A percentile compares a stretch with the other conserved stretches of the same genome.
Evolutionary conservation across 2,113 vertebrate genomes (phyloP).

Genomic region (Piprites chloris): DNA sequence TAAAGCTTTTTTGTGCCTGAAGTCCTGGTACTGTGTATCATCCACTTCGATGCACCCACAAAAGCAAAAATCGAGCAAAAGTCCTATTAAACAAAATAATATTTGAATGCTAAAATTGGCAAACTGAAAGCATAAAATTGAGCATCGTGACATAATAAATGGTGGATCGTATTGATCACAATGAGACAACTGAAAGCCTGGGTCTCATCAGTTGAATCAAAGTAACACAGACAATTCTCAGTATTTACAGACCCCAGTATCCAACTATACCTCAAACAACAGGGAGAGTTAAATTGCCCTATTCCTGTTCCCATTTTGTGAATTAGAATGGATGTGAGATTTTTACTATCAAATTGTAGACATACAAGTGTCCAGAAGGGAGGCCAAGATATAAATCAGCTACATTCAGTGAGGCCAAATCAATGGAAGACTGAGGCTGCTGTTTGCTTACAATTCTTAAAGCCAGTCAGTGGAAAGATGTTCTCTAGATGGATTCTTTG

Average conservation of each 20-base stretch:
- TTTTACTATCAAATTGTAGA: not conserved
- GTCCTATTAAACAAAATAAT: not conserved
- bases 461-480: not conserved
- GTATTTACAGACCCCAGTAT: not conserved
- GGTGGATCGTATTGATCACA: not conserved
- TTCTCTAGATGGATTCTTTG: not conserved
- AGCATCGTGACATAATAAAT: not conserved
- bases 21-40: not conserved
- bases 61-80: not conserved
- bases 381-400: not conserved
- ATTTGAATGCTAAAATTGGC: not conserved
- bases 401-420: not conserved
- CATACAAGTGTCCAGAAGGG: not conserved
- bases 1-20: not conserved
- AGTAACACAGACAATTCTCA: not conserved
- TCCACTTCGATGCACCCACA: not conserved
- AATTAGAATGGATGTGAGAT: not conserved
- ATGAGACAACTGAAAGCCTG: not conserved
- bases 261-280: not conserved
- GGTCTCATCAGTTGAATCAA: not conserved
- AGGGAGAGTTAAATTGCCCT: not conserved
- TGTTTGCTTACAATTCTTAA: not conserved
- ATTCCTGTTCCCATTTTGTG: not conserved
- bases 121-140: not conserved
- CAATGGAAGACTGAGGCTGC: not conserved